Evolutionary conservation across 2,888 invertebrate species (phyloP).

Genomic region (Sympetrum striolatum): DNA sequence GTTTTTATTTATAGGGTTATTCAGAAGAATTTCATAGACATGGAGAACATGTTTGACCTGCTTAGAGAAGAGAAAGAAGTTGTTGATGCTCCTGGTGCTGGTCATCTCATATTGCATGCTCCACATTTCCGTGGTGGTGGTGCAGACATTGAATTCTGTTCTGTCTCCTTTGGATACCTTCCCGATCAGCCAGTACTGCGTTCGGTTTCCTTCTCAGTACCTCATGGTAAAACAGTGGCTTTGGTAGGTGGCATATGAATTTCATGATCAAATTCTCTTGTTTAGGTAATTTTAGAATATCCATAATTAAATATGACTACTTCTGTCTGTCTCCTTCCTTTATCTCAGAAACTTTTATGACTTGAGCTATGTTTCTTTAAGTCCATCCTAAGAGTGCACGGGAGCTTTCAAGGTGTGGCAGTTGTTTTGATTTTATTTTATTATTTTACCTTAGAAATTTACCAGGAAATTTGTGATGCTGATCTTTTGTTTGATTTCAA

Average conservation of each 20-base stretch:
- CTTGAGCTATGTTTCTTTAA: too few relatives aligned
- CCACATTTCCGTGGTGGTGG: slow-evolving; percentile 51
- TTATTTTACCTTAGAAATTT: too few relatives aligned
- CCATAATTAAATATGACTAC: too few relatives aligned
- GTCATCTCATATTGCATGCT: slow-evolving; percentile 68
- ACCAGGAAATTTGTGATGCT: too few relatives aligned
- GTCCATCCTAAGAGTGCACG: too few relatives aligned
- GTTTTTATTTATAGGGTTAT: slow-evolving; percentile 73
- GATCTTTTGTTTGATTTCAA: too few relatives aligned
- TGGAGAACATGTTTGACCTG: slow-evolving; percentile 99
- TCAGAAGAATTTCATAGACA: slow-evolving; percentile 97
- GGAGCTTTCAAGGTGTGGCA: too few relatives aligned
- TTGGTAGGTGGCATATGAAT: slow-evolving; percentile 62
- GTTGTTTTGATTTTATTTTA: too few relatives aligned
- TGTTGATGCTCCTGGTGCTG: slow-evolving; percentile 81
- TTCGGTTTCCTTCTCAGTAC: slow-evolving; percentile 79
- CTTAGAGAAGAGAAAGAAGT: slow-evolving; percentile 88
- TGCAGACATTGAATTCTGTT: slow-evolving; percentile 84
- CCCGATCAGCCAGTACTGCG: slow-evolving; percentile 79
- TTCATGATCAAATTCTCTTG: not conserved
- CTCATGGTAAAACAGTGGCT: slow-evolving; percentile 85
- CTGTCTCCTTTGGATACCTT: slow-evolving; percentile 88
- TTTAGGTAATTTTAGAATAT: too few relatives aligned
- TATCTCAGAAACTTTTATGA: too few relatives aligned
- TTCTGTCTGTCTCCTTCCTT: too few relatives aligned